Percentiles rank a stretch among this genome's conserved stretches.
Evolutionary conservation across 1,140 invertebrate species (phyloP).

Genomic region (Triops cancriformis): DNA sequence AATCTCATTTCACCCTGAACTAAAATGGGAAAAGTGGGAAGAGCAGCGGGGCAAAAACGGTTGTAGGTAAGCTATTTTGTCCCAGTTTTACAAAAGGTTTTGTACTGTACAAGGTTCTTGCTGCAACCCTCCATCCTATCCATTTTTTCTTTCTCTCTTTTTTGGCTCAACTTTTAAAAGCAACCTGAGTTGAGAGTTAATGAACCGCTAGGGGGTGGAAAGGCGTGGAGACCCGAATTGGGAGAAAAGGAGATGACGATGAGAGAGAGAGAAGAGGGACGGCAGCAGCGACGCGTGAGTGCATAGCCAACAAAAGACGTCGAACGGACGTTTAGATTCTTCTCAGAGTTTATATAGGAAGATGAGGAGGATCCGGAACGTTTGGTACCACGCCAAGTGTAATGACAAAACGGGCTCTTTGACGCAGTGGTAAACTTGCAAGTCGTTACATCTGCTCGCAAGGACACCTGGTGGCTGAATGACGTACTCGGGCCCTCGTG

Average conservation of each 20-base stretch:
- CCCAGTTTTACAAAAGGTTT: no score
- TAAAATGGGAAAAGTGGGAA: background rate
- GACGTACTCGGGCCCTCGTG: no score
- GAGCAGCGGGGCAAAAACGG: background rate
- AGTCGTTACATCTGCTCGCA: no score
- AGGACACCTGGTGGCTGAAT: no score
- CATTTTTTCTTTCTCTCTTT: background rate
- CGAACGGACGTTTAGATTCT: background rate
- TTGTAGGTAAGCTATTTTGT: no score
- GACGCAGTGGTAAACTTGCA: no score
- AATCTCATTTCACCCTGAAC: background rate
- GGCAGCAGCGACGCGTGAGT: background rate
- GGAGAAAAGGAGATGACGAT: no score
- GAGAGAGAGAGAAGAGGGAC: no score
- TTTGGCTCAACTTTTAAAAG: no score
- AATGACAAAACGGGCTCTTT: background rate
- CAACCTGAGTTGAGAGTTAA: slow-evolving; percentile 8
- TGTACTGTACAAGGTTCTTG: no score
- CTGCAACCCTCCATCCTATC: background rate
- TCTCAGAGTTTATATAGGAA: background rate
- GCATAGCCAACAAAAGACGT: background rate
- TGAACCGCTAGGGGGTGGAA: background rate
- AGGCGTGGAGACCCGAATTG: no score
- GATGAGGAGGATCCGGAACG: background rate
- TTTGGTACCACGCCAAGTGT: background rate